Evolutionary conservation across 2,888 invertebrate genomes (phyloP).

Genomic region (Heliconius ethilla): DNA sequence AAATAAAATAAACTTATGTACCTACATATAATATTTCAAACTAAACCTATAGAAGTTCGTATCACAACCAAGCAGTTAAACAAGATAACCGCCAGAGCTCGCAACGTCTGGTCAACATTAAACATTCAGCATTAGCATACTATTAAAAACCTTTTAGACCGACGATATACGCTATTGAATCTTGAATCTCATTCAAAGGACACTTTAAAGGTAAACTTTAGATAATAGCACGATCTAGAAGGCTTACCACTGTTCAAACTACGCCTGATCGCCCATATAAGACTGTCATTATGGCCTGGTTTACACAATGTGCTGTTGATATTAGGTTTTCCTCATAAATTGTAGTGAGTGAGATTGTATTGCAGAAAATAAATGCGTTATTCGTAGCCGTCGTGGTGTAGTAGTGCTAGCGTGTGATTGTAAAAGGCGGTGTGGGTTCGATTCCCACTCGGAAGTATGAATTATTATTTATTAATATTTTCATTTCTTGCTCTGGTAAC

Average conservation of each 20-base stretch:
- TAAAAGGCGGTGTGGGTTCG: too few species aligned
- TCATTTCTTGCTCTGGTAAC: too few species aligned
- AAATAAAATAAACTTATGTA: too few species aligned
- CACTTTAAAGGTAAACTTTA: constrained; percentile 27
- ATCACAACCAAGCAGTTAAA: not conserved
- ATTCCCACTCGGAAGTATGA: too few species aligned
- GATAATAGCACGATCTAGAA: constrained; percentile 22
- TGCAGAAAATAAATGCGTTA: not conserved
- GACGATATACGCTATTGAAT: constrained; percentile 2
- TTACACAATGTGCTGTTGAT: not conserved
- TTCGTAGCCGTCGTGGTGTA: too few species aligned
- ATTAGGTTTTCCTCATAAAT: not conserved
- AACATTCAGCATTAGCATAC: constrained; percentile 16
- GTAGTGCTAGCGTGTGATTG: too few species aligned
- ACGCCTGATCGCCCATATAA: constrained; percentile 19
- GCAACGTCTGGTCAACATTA: not conserved
- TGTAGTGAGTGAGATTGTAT: not conserved
- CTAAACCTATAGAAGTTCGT: not conserved
- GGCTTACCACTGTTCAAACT: constrained; percentile 27
- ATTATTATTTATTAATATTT: too few species aligned
- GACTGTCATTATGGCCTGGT: constrained; percentile 4
- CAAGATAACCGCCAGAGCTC: not conserved
- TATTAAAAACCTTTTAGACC: constrained; percentile 27
- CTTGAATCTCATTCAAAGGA: constrained; percentile 19
- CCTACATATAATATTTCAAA: too few species aligned